Base-by-base conservation (phyloP, 92 coral and sea anemone species). In the Muricea muricata region DNA sequence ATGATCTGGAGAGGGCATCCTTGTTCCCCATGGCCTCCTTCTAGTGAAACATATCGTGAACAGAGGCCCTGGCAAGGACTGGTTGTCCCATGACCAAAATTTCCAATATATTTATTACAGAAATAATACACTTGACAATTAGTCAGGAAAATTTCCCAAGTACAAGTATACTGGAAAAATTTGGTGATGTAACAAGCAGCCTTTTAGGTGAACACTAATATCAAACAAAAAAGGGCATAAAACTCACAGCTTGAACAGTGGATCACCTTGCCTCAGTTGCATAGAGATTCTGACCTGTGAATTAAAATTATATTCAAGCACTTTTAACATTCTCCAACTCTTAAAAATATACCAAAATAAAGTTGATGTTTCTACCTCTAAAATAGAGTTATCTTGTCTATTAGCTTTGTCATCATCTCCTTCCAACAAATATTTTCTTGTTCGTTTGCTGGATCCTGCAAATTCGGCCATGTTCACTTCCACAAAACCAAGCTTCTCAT, bases 401-500 rank as follows among this genome's bases (percentile, higher is more conserved):
- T 78, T 57, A 6, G 71, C 83, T 39, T 78, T 78, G 23, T 78
- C 83, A 61, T 91, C 94, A 87, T 96, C 93, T 35, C 99, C 99
- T 84, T 96, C 99, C 30, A 96, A 84, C 67, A 96, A 83, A 77
- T 87, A 96, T 85, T 95, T 90, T 73, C 92, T 88, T 20, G 89
- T 89, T 17, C 87, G 91, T 56, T 89, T 78, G 61, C 92, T 93
- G 87, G 98, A 88, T 30, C 97, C 98, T 50, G 98, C 98, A 88
- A 93, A 95, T 93, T 95, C 96, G 48, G 98, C 98, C 65, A 95
- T 83, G 76, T 95, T 94, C 50, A 95, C 83, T 33, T 93, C 95
- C 66, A 91, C 98, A 90, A 95, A 95, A 26, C 98, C 98, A 66
- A 95, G 93, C 97, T 95, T 95, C 25, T 91, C 88, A 87, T 95